phyloP scores from a whole-genome alignment of 2,113 vertebrate genomes.

The Sylvietta virens region DNA sequence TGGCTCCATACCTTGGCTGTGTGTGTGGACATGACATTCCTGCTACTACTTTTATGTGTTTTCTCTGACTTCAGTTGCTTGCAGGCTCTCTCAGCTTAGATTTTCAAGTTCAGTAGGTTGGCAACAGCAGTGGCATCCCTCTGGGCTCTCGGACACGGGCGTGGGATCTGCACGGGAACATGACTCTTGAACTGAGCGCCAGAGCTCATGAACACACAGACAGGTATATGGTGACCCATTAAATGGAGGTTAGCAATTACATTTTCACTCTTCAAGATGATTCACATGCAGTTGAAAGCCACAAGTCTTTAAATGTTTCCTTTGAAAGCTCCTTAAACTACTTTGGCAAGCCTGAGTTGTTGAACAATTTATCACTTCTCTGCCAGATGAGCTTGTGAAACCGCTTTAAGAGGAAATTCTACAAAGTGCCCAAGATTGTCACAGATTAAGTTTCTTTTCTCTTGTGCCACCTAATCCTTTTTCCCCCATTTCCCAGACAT shows the following conservation, averaged over 20 bases:
- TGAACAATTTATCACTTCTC: constrained; percentile 34
- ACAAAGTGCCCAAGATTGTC: background rate
- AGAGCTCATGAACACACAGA: background rate
- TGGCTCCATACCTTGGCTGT: background rate
- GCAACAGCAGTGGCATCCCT: background rate
- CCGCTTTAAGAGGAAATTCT: background rate
- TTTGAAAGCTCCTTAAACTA: constrained; percentile 31
- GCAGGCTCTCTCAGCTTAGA: background rate
- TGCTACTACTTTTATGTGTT: background rate
- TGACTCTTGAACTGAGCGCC: background rate
- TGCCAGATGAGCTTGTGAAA: constrained; percentile 34
- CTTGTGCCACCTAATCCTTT: background rate
- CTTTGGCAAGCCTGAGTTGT: background rate
- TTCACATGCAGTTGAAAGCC: background rate
- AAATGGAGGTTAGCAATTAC: background rate
- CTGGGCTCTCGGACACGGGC: accelerated
- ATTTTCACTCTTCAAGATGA: background rate
- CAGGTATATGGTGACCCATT: background rate
- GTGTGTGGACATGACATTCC: background rate
- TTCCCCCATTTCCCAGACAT: background rate
- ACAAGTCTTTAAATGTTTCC: background rate
- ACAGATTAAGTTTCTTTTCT: background rate
- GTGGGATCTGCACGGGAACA: background rate
- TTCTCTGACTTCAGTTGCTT: background rate
- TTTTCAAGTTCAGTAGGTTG: background rate